Conservation (phyloP, 1,140 invertebrate species). For the Leptestheria dahalacensis region DNA sequence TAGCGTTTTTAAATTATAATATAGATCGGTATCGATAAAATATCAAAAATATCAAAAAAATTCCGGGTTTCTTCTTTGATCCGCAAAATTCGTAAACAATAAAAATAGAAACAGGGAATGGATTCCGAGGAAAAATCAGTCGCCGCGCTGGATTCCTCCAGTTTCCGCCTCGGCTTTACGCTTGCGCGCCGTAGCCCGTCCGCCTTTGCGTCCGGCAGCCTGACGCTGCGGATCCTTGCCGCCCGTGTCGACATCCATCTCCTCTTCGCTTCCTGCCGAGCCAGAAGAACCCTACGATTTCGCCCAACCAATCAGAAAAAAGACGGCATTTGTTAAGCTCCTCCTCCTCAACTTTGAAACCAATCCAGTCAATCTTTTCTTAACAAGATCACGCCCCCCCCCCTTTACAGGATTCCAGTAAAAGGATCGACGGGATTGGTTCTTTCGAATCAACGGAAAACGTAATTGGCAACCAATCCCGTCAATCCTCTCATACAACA, state of each 20-base stretch:
- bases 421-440: too few species aligned
- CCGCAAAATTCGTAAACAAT: not conserved
- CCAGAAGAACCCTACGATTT: not conserved
- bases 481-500: too few species aligned
- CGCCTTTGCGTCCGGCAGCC: slow-evolving; percentile 9
- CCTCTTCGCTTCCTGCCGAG: not conserved
- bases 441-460: too few species aligned
- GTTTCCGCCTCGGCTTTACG: slow-evolving; percentile 5
- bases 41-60: not conserved
- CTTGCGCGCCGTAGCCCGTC: not conserved
- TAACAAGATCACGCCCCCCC: too few species aligned
- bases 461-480: too few species aligned
- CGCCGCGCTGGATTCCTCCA: not conserved
- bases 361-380: too few species aligned
- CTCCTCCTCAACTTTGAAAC: not conserved
- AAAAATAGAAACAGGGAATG: not conserved
- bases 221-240: not conserved
- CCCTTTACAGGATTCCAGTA: too few species aligned
- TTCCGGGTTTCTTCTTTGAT: not conserved
- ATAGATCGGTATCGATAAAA: not conserved
- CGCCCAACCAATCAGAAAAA: not conserved
- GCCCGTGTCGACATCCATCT: too few species aligned
- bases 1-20: not conserved
- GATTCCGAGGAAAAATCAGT: not conserved
- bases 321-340: not conserved